phyloP scores from a whole-genome alignment of 2,113 vertebrate species.

The Callipepla californica region DNA sequence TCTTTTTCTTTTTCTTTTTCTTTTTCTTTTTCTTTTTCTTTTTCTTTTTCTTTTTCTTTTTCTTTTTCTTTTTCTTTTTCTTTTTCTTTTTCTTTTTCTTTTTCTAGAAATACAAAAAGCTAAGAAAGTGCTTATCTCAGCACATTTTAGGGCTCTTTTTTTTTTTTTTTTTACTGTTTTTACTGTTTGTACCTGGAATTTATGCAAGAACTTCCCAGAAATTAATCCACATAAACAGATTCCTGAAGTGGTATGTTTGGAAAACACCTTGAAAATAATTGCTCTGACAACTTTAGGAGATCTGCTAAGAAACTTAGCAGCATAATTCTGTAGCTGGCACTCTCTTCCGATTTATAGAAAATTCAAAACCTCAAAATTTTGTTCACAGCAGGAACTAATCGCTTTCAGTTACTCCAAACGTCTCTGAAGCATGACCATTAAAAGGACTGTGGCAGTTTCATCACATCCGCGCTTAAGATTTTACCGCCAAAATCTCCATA shows the following conservation, averaged over 20 bases:
- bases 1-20: too few species aligned
- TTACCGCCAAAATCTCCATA: not conserved
- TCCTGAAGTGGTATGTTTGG: not conserved
- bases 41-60: too few species aligned
- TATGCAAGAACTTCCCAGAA: conserved; percentile 40
- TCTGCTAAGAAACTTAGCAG: conserved; percentile 23
- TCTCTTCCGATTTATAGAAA: not conserved
- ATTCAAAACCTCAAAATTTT: conserved; percentile 29
- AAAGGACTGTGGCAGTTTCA: not conserved
- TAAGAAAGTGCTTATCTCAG: not conserved
- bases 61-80: too few species aligned
- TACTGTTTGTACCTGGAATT: conserved; percentile 5
- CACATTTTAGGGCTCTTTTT: not conserved
- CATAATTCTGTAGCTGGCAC: not conserved
- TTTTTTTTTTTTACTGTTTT: not conserved
- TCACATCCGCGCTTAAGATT: not conserved
- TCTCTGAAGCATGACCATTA: not conserved
- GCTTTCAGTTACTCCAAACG: not conserved
- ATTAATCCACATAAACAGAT: not conserved
- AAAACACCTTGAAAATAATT: conserved; percentile 40
- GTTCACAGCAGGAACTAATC: not conserved
- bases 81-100: too few species aligned
- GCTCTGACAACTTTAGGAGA: not conserved
- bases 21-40: too few species aligned
- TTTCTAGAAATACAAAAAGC: not conserved